Evolutionary conservation across 2,888 invertebrate genomes (phyloP).

Genomic region (Barypeithes pellucidus): DNA sequence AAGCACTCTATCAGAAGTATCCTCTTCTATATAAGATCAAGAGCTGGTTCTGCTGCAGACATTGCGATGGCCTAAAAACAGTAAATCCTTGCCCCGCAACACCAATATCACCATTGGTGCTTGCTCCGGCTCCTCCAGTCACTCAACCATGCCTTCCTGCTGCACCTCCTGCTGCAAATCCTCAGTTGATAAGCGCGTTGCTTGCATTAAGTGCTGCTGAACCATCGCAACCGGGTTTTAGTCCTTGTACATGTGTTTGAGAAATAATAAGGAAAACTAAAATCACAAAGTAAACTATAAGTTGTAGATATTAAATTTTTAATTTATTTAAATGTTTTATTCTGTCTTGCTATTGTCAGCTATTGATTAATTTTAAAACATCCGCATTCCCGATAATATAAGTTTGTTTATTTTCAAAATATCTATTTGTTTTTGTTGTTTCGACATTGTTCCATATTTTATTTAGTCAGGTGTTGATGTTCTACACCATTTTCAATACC

Average conservation of each 20-base stretch:
- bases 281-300: no score
- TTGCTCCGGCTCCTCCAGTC: neutral
- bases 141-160: neutral
- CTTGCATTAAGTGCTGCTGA: neutral
- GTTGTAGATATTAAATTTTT: no score
- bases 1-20: constrained; percentile 12
- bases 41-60: constrained; percentile 1
- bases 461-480: no score
- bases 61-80: neutral
- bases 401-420: no score
- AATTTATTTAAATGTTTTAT: no score
- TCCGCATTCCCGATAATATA: no score
- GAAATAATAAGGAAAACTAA: no score
- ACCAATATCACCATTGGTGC: neutral
- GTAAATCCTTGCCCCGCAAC: constrained; percentile 2
- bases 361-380: no score
- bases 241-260: neutral
- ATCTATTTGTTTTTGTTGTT: no score
- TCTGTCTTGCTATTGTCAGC: no score
- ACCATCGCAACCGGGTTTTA: neutral
- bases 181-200: neutral
- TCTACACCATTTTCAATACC: no score
- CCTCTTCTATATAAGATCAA: constrained; percentile 15
- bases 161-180: neutral
- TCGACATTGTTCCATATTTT: no score